Conservation (phyloP, 1,140 invertebrate genomes). For the Conus ventricosus region DNA sequence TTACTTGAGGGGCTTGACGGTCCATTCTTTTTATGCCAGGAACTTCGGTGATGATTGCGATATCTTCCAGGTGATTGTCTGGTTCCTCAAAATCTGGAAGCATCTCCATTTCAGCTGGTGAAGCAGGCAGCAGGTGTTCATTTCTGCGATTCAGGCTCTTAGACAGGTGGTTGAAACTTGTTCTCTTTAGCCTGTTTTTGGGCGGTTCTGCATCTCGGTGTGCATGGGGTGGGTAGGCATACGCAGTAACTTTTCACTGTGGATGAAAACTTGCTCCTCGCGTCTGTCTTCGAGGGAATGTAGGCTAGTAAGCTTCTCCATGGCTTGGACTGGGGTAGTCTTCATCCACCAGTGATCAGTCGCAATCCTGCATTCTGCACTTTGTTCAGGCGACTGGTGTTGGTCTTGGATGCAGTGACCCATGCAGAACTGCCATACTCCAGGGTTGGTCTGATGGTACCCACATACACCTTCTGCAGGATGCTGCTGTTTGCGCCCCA, state of each 20-base stretch:
- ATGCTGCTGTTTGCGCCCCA: too few relatives aligned
- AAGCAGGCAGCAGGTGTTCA: not conserved
- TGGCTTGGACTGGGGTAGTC: not conserved
- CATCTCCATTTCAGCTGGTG: not conserved
- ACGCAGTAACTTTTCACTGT: conserved; percentile 3
- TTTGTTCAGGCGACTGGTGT: too few relatives aligned
- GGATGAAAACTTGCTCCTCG: not conserved
- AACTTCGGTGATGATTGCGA: not conserved
- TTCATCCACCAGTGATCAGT: conserved; percentile 4
- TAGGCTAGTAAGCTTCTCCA: not conserved
- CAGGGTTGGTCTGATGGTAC: too few relatives aligned
- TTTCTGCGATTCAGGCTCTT: not conserved
- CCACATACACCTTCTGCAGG: too few relatives aligned
- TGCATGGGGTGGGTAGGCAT: conserved; percentile 8
- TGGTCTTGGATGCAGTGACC: too few relatives aligned
- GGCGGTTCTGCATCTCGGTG: not conserved
- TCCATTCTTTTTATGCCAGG: not conserved
- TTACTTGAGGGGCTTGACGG: not conserved
- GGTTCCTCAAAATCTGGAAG: not conserved
- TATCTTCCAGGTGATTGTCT: not conserved
- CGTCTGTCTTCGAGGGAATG: not conserved
- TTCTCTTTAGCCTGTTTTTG: conserved; percentile 13
- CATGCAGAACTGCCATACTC: too few relatives aligned
- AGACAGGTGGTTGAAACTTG: not conserved
- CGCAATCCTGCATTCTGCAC: not conserved